phyloP scores from a whole-genome alignment of 2,113 vertebrate species.

The Piprites chloris region DNA sequence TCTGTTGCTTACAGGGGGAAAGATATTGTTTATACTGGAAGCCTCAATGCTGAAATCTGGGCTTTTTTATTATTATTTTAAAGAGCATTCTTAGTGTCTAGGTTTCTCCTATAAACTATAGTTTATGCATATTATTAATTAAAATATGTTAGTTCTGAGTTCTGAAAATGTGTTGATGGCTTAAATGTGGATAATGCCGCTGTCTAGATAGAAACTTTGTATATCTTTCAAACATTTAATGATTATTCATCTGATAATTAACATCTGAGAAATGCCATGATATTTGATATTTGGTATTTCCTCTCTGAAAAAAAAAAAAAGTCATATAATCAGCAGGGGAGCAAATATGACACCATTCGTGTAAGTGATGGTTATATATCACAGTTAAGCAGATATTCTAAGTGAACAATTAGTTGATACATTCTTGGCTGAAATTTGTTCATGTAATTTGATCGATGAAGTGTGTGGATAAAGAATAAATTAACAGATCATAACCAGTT shows the following conservation, averaged over 20 bases:
- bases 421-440: constrained; percentile 19
- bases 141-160: not conserved
- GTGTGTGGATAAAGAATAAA: not conserved
- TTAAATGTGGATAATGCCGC: not conserved
- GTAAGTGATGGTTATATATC: not conserved
- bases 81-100: not conserved
- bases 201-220: not conserved
- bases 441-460: not conserved
- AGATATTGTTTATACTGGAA: not conserved
- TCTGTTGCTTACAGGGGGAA: not conserved
- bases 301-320: not conserved
- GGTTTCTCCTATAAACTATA: not conserved
- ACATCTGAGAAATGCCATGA: not conserved
- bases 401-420: not conserved
- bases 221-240: not conserved
- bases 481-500: constrained; percentile 23
- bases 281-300: not conserved
- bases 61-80: not conserved
- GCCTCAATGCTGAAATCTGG: not conserved
- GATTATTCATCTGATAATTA: not conserved
- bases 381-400: not conserved
- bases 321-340: not conserved
- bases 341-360: not conserved
- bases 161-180: not conserved
- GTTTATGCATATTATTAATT: not conserved